Conservation (phyloP, 2,888 invertebrate genomes). For the Tinea semifulvella region DNA sequence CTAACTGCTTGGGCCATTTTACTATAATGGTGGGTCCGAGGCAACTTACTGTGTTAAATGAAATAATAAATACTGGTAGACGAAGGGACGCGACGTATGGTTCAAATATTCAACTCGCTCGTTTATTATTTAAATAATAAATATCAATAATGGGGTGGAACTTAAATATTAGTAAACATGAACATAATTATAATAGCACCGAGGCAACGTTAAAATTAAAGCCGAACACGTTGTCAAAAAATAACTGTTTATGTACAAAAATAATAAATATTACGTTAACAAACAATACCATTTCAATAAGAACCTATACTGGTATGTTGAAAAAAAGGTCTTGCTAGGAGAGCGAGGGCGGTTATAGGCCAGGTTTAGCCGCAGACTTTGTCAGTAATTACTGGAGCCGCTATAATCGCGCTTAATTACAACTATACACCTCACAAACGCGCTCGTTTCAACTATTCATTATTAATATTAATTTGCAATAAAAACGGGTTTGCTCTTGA, state of each 20-base stretch:
- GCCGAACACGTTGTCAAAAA: no score
- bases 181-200: no score
- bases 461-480: constrained; percentile 58
- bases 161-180: constrained; percentile 1
- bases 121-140: constrained; percentile 5
- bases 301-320: background rate
- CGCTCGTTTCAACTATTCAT: constrained; percentile 55
- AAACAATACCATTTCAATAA: no score
- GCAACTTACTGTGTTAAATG: constrained; percentile 2
- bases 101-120: background rate
- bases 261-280: no score
- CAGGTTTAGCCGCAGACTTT: constrained; percentile 35
- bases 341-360: constrained; percentile 8
- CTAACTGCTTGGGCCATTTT: constrained; percentile 7
- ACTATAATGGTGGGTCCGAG: constrained; percentile 3
- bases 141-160: constrained; percentile 2
- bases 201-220: no score
- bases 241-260: no score
- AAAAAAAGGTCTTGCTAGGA: constrained; percentile 7
- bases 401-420: constrained; percentile 59
- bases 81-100: background rate
- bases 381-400: constrained; percentile 48
- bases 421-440: constrained; percentile 55
- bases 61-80: constrained; percentile 2
- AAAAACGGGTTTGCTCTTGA: constrained; percentile 47